Evolutionary conservation across 1,140 invertebrate species (phyloP).

Genomic region (Dreissena rostriformis): DNA sequence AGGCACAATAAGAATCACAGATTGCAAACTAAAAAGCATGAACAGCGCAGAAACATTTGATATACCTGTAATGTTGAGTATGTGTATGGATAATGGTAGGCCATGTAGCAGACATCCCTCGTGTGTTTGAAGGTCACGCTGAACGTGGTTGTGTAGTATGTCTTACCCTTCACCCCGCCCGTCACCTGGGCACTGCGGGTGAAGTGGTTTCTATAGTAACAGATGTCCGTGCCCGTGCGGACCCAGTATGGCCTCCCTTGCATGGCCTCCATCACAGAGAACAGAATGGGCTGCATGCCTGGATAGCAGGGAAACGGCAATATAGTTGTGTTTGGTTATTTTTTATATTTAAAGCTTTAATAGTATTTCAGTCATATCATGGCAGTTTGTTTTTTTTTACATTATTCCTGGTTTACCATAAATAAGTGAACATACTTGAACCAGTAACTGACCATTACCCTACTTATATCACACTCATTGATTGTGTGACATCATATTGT

Average conservation of each 20-base stretch:
- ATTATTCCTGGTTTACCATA: too few relatives aligned
- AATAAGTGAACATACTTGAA: too few relatives aligned
- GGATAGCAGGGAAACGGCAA: slow-evolving; percentile 9
- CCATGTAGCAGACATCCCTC: slow-evolving; percentile 95
- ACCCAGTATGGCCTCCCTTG: slow-evolving; percentile 88
- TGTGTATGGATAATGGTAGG: slow-evolving; percentile 98
- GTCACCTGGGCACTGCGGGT: slow-evolving; percentile 76
- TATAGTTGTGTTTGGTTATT: too few relatives aligned
- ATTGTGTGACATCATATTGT: too few relatives aligned
- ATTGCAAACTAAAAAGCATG: too few relatives aligned
- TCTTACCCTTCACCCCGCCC: slow-evolving; percentile 81
- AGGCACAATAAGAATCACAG: too few relatives aligned
- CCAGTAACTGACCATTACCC: too few relatives aligned
- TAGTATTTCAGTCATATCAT: too few relatives aligned
- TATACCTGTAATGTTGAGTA: slow-evolving; percentile 87
- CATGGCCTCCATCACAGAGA: slow-evolving; percentile 89
- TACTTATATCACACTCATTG: too few relatives aligned
- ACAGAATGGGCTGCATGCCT: slow-evolving; percentile 96
- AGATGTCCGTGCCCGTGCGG: slow-evolving; percentile 89
- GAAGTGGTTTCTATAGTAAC: slow-evolving; percentile 87
- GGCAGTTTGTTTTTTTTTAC: too few relatives aligned
- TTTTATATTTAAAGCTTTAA: too few relatives aligned
- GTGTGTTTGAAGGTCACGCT: slow-evolving; percentile 95
- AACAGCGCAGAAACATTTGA: background rate
- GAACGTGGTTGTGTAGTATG: slow-evolving; percentile 95